Evolutionary conservation across 2,797 vertebrate species (phyloP).

Genomic region (Malacoraja senta): DNA sequence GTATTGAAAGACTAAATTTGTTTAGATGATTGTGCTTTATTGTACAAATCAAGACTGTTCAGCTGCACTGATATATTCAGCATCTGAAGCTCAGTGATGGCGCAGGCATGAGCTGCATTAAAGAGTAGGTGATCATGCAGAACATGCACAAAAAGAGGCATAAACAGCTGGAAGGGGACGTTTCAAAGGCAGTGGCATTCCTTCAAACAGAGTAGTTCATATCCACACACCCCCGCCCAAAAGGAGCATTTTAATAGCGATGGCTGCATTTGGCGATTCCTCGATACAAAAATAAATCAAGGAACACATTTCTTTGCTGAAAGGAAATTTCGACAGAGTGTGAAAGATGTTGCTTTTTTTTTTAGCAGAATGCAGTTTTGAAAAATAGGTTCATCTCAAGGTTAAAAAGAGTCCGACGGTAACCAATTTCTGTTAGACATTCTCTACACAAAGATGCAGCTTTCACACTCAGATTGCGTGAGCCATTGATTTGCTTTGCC

Average conservation of each 20-base stretch:
- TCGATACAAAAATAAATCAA: constrained; percentile 46
- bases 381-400: constrained; percentile 42
- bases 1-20: constrained; percentile 25
- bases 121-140: constrained; percentile 63
- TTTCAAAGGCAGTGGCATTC: constrained; percentile 57
- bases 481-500: constrained; percentile 50
- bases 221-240: background rate
- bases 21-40: background rate
- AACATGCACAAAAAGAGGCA: constrained; percentile 56
- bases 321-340: constrained; percentile 67
- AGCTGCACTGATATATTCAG: constrained; percentile 66
- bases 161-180: constrained; percentile 56
- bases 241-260: constrained; percentile 30
- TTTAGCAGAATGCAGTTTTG: constrained; percentile 42
- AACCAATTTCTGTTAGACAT: constrained; percentile 40
- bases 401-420: constrained; percentile 49
- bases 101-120: constrained; percentile 47
- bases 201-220: constrained; percentile 54
- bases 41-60: background rate
- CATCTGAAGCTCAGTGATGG: constrained; percentile 68
- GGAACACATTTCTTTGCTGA: constrained; percentile 53
- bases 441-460: constrained; percentile 54
- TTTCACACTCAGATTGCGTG: constrained; percentile 65
- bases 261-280: constrained; percentile 13
- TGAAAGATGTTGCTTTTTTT: constrained; percentile 68